Evolutionary conservation across 2,888 invertebrate species (phyloP).

Genomic region (Lasius fuliginosus): DNA sequence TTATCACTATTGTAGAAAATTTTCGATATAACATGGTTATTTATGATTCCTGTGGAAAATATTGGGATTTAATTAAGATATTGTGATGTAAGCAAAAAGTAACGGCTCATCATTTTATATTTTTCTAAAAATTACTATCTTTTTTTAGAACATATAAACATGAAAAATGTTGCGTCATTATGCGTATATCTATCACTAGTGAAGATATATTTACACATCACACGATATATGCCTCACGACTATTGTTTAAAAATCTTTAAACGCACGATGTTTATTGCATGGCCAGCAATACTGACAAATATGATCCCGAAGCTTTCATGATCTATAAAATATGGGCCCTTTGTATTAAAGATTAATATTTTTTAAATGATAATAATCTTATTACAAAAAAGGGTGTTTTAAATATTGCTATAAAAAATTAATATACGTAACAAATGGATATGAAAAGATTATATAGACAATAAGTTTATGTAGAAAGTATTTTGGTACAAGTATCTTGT

Average conservation of each 20-base stretch:
- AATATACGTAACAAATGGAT: not conserved
- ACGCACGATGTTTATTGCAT: conserved; percentile 48
- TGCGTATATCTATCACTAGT: conserved; percentile 5
- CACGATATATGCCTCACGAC: conserved; percentile 11
- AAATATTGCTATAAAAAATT: not conserved
- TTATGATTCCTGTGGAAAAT: not conserved
- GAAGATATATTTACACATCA: not conserved
- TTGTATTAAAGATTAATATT: conserved; percentile 15
- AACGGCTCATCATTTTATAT: not conserved
- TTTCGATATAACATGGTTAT: not conserved
- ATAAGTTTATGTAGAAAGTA: conserved; percentile 1
- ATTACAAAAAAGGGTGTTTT: not conserved
- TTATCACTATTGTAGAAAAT: not conserved
- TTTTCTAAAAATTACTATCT: not conserved
- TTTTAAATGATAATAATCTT: not conserved
- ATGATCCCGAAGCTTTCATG: conserved; percentile 66
- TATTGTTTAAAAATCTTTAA: conserved; percentile 20
- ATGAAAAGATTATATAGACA: not conserved
- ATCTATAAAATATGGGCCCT: conserved; percentile 51
- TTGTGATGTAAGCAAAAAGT: not conserved
- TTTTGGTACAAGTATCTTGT: conserved; percentile 17
- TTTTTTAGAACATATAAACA: not conserved
- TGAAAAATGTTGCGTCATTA: conserved; percentile 9
- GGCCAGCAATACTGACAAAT: conserved; percentile 61
- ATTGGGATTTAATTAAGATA: not conserved